Evolutionary conservation across 2,113 vertebrate species (phyloP).

Genomic region (Entelurus aequoreus): DNA sequence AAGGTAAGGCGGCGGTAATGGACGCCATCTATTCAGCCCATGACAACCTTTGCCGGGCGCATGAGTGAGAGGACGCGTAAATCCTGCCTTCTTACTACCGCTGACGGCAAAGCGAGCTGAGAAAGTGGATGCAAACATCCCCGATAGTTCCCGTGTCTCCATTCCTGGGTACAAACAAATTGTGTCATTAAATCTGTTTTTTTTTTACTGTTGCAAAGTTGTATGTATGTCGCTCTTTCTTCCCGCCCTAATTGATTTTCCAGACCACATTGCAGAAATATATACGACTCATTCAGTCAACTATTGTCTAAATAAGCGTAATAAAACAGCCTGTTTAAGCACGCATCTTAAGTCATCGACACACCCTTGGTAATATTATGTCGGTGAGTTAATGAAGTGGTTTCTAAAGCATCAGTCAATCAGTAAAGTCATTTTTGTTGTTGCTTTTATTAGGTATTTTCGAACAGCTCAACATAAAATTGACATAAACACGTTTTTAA

Average conservation of each 20-base stretch:
- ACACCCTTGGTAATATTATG: too few relatives aligned
- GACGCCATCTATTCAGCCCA: background rate
- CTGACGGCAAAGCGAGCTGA: background rate
- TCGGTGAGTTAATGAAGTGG: too few relatives aligned
- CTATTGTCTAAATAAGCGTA: conserved; percentile 1
- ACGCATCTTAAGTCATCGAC: background rate
- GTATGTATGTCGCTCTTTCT: background rate
- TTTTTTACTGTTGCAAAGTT: background rate
- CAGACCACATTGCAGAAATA: background rate
- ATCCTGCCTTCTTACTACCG: too few relatives aligned
- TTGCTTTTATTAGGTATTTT: too few relatives aligned
- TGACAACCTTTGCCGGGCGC: background rate
- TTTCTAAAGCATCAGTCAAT: too few relatives aligned
- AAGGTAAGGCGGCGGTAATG: background rate
- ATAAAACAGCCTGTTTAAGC: background rate
- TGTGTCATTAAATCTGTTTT: background rate
- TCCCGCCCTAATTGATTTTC: conserved; percentile 1
- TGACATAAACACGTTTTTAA: too few relatives aligned
- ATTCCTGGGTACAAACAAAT: background rate
- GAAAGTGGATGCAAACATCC: background rate
- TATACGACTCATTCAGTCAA: background rate
- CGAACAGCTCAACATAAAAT: too few relatives aligned
- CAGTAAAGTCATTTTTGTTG: too few relatives aligned
- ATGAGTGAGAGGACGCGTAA: background rate
- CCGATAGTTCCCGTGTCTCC: background rate